Conservation (phyloP, 1,140 invertebrate genomes). For the Pararge aegeria region DNA sequence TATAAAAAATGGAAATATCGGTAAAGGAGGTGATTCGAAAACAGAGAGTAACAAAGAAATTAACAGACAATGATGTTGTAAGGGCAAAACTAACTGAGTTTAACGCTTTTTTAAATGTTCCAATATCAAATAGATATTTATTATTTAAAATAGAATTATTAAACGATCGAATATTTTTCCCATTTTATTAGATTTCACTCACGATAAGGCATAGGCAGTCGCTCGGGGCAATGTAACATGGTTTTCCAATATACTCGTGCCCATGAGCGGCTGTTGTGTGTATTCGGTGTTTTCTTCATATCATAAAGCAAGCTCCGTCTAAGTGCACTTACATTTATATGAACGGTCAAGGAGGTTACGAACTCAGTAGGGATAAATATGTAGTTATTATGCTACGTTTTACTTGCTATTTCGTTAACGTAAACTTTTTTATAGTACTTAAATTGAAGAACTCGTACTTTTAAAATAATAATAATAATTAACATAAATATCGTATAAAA, state of each 20-base stretch:
- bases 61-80: too few species aligned
- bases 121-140: not conserved
- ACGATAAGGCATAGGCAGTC: not conserved
- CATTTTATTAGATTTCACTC: not conserved
- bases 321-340: slow-evolving; percentile 2
- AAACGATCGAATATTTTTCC: not conserved
- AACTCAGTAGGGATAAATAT: not conserved
- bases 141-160: slow-evolving; percentile 10
- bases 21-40: too few species aligned
- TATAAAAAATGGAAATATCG: too few species aligned
- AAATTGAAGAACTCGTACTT: too few species aligned
- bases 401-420: too few species aligned
- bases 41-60: too few species aligned
- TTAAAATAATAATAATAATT: too few species aligned
- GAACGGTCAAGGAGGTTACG: not conserved
- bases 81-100: too few species aligned
- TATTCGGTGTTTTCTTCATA: slow-evolving; percentile 1
- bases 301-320: not conserved
- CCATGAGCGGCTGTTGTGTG: not conserved
- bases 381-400: not conserved
- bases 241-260: not conserved
- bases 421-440: too few species aligned
- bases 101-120: too few species aligned
- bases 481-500: too few species aligned
- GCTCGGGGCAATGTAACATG: not conserved